Base-by-base conservation (phyloP, 2,888 invertebrate species). In the Drosophila acutilabella region DNA sequence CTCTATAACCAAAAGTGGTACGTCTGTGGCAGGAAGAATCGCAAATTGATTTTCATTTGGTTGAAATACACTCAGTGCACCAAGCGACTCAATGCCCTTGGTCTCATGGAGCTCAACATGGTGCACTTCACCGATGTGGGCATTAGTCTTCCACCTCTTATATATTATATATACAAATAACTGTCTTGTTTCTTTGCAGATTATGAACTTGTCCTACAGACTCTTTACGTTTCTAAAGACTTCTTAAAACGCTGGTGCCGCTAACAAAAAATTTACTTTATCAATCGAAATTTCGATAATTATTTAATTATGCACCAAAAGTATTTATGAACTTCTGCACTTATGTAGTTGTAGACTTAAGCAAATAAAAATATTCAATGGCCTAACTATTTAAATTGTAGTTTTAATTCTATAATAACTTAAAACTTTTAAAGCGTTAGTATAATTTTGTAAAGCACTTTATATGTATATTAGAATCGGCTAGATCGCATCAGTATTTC, bases 151-250 rank as follows among this genome's bases (percentile, higher is more conserved):
- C 30, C 4, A 4, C 14, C 26, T 13, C 4, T 11, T n/a, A 26
- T 7, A 7, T 6, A 26, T 1, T 26, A 7, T 20, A 4, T 20
- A 6, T 23, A 23, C 6, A 6, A 23, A 14, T 6, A 3, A n/a
- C 13, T 10, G 1, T 16, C 10, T 38, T 20, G 0, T 1, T 0
- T 2, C 13, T 4, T 67, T 72, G 45, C 59, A 83, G 82, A 79
- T 83, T 4, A 71, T 83, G 74, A 74, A 85, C 26, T 41, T 82
- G 33, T 67, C 83, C 18, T 88, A 85, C 4, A 67, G 42, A 16
- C 80, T 83, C 16, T 80, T 88, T 3, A 56, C 88, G 1, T 83
- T 88, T 36, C 77, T 83, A 1, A 87, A 74, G 23, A 83, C 80
- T 0, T 51, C 48, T 20, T 48, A 61, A 53, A 14, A 11, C 36